These are phyloP conservation scores for Microcebus jonahi DNA, from an alignment of 2,113 vertebrate species.

Conservation along the genomic window DNA sequence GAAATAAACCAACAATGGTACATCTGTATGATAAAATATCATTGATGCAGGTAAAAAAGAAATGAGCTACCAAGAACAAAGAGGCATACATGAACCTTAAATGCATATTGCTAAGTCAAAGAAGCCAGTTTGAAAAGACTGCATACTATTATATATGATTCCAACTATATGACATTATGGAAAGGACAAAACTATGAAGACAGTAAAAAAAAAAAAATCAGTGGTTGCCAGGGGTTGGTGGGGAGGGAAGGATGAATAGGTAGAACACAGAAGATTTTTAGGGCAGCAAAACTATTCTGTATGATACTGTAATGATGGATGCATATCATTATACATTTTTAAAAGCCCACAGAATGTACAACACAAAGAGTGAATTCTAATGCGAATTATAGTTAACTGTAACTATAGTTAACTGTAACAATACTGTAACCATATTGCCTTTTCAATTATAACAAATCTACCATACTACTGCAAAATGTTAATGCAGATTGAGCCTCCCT, in stretches of 20 bases:
- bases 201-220: background rate
- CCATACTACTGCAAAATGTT: background rate
- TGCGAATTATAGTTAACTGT: background rate
- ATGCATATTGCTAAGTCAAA: background rate
- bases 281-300: background rate
- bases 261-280: background rate
- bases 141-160: background rate
- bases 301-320: background rate
- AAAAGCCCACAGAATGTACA: background rate
- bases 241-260: background rate
- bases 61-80: background rate
- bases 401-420: too few species aligned
- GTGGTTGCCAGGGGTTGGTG: background rate
- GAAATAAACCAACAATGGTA: background rate
- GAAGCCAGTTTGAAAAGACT: background rate
- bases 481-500: too few species aligned
- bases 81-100: background rate
- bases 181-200: background rate
- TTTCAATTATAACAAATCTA: background rate
- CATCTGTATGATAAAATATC: background rate
- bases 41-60: slow-evolving; percentile 25
- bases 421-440: background rate
- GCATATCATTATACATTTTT: background rate
- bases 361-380: background rate
- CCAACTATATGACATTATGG: background rate